Evolutionary conservation across 2,113 vertebrate species (phyloP).

Genomic region (Mystacornis crossleyi): DNA sequence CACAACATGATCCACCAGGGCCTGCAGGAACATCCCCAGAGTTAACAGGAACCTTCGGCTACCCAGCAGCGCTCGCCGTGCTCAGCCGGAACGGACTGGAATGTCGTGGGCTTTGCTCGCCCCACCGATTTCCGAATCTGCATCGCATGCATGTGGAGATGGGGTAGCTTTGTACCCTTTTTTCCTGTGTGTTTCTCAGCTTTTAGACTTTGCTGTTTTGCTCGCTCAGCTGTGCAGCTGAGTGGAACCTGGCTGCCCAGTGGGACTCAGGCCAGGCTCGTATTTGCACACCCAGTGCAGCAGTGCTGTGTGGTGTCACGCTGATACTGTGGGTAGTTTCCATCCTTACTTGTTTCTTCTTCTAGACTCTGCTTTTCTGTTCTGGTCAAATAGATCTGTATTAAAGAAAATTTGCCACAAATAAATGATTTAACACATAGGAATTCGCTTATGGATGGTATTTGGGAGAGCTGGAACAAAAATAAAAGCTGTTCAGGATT

Average conservation of each 20-base stretch:
- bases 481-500: neutral
- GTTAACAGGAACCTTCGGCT: neutral
- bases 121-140: neutral
- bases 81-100: neutral
- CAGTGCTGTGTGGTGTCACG: neutral
- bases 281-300: neutral
- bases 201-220: neutral
- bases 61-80: fast-evolving
- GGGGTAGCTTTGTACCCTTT: neutral
- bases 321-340: neutral
- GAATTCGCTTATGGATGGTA: neutral
- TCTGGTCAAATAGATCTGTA: neutral
- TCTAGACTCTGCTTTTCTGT: neutral
- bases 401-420: neutral
- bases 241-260: neutral
- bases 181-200: neutral
- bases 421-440: neutral
- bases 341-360: neutral
- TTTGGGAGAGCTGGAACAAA: neutral
- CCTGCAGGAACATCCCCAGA: neutral
- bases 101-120: neutral
- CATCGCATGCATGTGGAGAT: fast-evolving
- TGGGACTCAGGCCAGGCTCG: neutral
- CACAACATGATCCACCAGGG: neutral
- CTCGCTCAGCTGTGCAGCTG: neutral